phyloP scores from a whole-genome alignment of 2,113 vertebrate genomes.

The Porphyrio hochstetteri region DNA sequence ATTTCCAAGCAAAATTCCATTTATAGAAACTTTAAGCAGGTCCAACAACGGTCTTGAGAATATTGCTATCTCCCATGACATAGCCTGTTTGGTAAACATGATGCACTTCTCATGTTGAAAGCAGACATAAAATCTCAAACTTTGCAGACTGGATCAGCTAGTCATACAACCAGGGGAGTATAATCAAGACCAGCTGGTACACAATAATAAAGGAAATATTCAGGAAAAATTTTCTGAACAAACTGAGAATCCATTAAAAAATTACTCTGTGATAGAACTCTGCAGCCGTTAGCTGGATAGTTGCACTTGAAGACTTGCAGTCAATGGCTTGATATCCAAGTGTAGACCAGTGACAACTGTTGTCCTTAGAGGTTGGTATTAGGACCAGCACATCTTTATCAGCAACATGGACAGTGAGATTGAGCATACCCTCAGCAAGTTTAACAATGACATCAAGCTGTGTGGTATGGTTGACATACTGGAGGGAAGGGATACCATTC shows the following conservation, averaged over 20 bases:
- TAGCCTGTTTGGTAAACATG: not conserved
- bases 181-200: not conserved
- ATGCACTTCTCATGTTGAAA: not conserved
- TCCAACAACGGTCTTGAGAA: not conserved
- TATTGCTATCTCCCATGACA: not conserved
- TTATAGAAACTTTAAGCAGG: fast-evolving
- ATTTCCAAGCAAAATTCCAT: not conserved
- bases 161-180: not conserved
- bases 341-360: too few relatives aligned
- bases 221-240: not conserved
- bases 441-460: too few relatives aligned
- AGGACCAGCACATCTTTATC: too few relatives aligned
- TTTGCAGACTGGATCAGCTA: not conserved
- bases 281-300: not conserved
- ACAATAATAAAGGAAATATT: not conserved
- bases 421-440: too few relatives aligned
- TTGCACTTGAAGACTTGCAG: too few relatives aligned
- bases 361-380: too few relatives aligned
- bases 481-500: too few relatives aligned
- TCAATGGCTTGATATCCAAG: too few relatives aligned
- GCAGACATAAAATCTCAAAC: not conserved
- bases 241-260: not conserved
- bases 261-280: not conserved
- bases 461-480: too few relatives aligned
- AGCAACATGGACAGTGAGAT: too few relatives aligned